These are phyloP conservation scores for Temnopleurus reevesii DNA, from an alignment of 53 echinoderm and acorn worm species.

Conservation along the genomic window DNA sequence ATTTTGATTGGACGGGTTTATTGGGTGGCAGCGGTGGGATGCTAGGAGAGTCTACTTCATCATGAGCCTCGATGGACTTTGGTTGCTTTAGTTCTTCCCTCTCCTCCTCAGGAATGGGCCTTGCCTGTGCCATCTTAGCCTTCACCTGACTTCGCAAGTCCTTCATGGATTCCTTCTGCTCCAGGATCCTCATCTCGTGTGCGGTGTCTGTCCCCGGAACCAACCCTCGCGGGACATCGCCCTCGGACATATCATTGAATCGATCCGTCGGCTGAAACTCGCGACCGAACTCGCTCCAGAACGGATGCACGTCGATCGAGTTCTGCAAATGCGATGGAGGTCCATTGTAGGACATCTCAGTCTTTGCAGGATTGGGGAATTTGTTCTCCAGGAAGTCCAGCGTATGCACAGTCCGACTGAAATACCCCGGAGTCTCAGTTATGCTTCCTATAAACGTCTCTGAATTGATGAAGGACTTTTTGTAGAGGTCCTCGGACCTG, in stretches of 20 bases:
- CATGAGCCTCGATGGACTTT: neutral
- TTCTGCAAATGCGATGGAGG: conserved; percentile 93
- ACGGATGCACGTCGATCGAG: conserved; percentile 93
- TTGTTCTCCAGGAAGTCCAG: conserved; percentile 75
- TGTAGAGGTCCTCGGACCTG: conserved; percentile 87
- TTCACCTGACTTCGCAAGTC: conserved; percentile 76
- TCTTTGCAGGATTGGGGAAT: conserved; percentile 57
- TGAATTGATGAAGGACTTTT: conserved; percentile 71
- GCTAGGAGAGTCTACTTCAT: conserved; percentile 36
- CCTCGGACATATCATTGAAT: conserved; percentile 59
- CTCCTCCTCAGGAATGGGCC: conserved; percentile 61
- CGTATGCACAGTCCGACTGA: conserved; percentile 80
- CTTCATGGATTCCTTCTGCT: conserved; percentile 77
- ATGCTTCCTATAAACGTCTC: conserved; percentile 71
- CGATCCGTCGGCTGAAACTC: conserved; percentile 71
- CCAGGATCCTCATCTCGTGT: conserved; percentile 85
- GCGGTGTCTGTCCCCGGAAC: conserved; percentile 80
- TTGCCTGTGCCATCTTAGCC: conserved; percentile 66
- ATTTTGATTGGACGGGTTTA: neutral
- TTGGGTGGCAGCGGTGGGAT: conserved; percentile 45
- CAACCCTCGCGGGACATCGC: conserved; percentile 70
- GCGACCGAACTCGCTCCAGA: conserved; percentile 75
- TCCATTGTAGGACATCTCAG: conserved; percentile 94
- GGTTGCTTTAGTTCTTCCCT: neutral
- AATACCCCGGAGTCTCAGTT: conserved; percentile 83